These are phyloP conservation scores for Pseudococcus jackbeardsleyi DNA, from an alignment of 2,888 invertebrate genomes.

Conservation along the genomic window DNA sequence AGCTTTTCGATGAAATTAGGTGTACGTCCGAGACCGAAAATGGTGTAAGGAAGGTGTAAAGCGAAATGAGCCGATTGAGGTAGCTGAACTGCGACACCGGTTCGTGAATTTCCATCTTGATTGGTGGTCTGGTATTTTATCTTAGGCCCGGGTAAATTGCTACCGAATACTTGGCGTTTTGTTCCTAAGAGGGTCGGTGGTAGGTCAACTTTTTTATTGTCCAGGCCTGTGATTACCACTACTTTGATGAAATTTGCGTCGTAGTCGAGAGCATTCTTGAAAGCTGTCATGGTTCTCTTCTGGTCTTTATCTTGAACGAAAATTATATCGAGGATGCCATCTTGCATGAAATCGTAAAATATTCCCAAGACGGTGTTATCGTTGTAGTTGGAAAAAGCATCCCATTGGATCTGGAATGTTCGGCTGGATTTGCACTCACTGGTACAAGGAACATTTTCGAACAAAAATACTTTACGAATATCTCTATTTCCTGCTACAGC, in stretches of 20 bases:
- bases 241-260: constrained; percentile 95
- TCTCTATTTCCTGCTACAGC: constrained; percentile 65
- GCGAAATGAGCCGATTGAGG: constrained; percentile 93
- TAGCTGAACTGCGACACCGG: constrained; percentile 87
- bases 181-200: constrained; percentile 82
- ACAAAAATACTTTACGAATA: constrained; percentile 70
- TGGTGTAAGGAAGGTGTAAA: constrained; percentile 93
- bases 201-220: constrained; percentile 56
- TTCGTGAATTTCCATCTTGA: constrained; percentile 85
- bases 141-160: constrained; percentile 92
- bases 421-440: constrained; percentile 77
- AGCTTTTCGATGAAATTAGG: constrained; percentile 97
- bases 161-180: constrained; percentile 85
- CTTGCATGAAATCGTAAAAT: constrained; percentile 94
- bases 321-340: constrained; percentile 93
- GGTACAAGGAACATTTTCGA: constrained; percentile 84
- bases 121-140: constrained; percentile 89
- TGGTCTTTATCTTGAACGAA: constrained; percentile 75
- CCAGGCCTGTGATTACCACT: constrained; percentile 72
- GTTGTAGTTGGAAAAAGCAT: constrained; percentile 71
- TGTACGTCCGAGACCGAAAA: constrained; percentile 97
- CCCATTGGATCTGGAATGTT: constrained; percentile 85
- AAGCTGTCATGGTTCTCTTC: constrained; percentile 76
- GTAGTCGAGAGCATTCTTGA: constrained; percentile 89
- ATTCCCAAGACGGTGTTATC: constrained; percentile 85